phyloP scores from a whole-genome alignment of 2,797 vertebrate species.

The Manis javanica region DNA sequence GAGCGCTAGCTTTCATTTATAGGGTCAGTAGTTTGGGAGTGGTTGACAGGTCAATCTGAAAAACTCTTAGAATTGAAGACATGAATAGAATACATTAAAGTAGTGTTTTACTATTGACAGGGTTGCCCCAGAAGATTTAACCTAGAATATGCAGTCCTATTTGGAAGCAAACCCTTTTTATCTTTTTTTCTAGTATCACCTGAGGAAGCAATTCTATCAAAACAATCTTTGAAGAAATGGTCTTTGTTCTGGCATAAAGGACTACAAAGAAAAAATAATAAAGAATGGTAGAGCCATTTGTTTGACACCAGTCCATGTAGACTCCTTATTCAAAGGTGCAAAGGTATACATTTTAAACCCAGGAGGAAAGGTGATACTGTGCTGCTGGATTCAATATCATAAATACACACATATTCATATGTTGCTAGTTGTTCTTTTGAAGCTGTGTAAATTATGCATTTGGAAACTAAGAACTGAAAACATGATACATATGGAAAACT shows the following conservation, averaged over 20 bases:
- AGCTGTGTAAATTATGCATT: slow-evolving; percentile 60
- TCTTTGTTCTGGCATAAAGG: slow-evolving; percentile 65
- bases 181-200: background rate
- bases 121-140: slow-evolving; percentile 22
- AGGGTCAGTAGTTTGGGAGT: background rate
- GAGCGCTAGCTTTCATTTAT: background rate
- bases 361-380: slow-evolving; percentile 43
- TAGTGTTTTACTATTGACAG: slow-evolving; percentile 13
- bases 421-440: slow-evolving; percentile 67
- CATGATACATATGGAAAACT: slow-evolving; percentile 57
- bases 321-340: slow-evolving; percentile 49
- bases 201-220: slow-evolving; percentile 29
- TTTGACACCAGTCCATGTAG: slow-evolving; percentile 26
- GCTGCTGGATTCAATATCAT: slow-evolving; percentile 44
- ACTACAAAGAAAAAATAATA: slow-evolving; percentile 59
- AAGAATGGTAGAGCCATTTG: slow-evolving; percentile 34
- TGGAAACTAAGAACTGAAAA: slow-evolving; percentile 65
- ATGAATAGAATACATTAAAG: background rate
- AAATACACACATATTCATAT: slow-evolving; percentile 66
- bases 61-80: background rate
- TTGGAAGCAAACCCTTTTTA: slow-evolving; percentile 21
- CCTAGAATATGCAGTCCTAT: background rate
- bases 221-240: slow-evolving; percentile 31
- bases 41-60: background rate
- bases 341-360: slow-evolving; percentile 17